Evolutionary conservation across 2,888 invertebrate genomes (phyloP), one percentile per base, ranked within the genome.

Genomic region (Drosophila anomalata): DNA sequence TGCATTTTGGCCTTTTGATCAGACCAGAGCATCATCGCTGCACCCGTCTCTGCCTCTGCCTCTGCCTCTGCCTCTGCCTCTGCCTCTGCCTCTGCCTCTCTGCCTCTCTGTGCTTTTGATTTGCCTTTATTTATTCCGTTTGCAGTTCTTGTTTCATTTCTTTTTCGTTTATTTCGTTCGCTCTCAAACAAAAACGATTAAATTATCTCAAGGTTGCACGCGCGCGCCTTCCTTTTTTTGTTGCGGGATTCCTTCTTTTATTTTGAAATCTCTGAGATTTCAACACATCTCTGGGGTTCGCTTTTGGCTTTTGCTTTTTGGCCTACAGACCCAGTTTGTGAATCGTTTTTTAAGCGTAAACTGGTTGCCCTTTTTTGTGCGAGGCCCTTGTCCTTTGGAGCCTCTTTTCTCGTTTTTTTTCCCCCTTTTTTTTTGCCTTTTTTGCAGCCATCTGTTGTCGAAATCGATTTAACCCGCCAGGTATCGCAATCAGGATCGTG

Each of bases 191-290:
- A 68, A 72, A 77, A 71, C 88, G 80, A 80, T 86, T 80, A 79
- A 82, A 84, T 84, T 80, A 85, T 86, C 77, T 84, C 85, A 85
- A 85, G 85, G 85, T 84, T 80, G 70, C 86, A 85, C 85, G 85
- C 86, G 86, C 80, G 86, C 80, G 80, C 80, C 71, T 65, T 41
- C 75, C 73, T 60, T 60, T 74, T 72, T 60, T 56, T 59, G 71
- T 14, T 41, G 14, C 50, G 20, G 5, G 14, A 5, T 17, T 41
- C 41, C 9, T 20, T 6, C 41, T 46, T 36, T 44, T 46, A 17
- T 50, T 47, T 62, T 42, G 1, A 50, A 50, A 58, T 55, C 42
- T 68, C 61, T 61, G 58, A 47, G 62, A 62, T 58, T 48, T 58
- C 58, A 60, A 26, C 60, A 60, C 20, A 1, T 20, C 36, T 56